These are phyloP conservation scores for Syrmaticus mikado DNA, from an alignment of 2,113 vertebrate genomes.

Conservation along the genomic window DNA sequence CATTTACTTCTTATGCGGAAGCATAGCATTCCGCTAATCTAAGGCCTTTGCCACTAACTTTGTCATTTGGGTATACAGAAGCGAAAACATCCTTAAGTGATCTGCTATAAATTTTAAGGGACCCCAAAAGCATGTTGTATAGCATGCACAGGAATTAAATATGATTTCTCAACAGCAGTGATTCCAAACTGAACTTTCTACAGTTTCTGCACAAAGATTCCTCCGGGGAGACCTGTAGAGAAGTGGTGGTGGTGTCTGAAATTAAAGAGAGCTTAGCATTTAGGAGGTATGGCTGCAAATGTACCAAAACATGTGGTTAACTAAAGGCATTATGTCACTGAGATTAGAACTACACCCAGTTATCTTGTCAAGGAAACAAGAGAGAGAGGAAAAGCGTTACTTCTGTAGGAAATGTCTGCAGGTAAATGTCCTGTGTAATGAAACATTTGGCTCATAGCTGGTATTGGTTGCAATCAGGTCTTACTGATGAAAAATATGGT, in stretches of 20 bases:
- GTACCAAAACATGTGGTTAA: neutral
- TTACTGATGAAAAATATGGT: constrained; percentile 27
- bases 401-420: neutral
- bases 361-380: neutral
- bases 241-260: neutral
- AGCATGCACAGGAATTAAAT: neutral
- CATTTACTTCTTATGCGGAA: neutral
- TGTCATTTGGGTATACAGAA: neutral
- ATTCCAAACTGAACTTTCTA: neutral
- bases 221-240: neutral
- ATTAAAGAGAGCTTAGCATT: neutral
- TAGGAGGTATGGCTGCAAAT: neutral
- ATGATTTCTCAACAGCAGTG: neutral
- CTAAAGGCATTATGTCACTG: neutral
- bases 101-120: neutral
- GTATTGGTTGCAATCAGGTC: constrained; percentile 24
- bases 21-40: neutral
- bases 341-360: neutral
- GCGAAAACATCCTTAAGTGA: neutral
- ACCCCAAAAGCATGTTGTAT: neutral
- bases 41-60: neutral
- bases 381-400: neutral
- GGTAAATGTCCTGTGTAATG: neutral
- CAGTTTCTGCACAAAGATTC: neutral
- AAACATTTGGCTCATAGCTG: constrained; percentile 19